These are phyloP conservation scores for Drosophila equinoxialis DNA, from an alignment of 1,140 invertebrate species.

Conservation along the genomic window DNA sequence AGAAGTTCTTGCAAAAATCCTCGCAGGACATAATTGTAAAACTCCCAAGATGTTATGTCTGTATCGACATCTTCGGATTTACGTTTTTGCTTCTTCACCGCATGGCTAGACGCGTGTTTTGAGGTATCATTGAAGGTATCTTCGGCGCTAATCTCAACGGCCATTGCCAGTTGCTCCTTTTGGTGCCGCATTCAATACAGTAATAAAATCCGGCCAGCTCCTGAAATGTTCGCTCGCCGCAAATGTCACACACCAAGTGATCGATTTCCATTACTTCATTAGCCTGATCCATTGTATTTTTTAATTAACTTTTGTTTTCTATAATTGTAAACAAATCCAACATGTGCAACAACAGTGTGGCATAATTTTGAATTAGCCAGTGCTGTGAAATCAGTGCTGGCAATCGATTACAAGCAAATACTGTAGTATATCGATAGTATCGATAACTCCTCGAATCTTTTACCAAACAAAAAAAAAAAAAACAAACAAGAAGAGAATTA, in stretches of 20 bases:
- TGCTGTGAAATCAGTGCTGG: too few relatives aligned
- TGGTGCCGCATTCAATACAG: slow-evolving; percentile 84
- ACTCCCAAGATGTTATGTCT: slow-evolving; percentile 84
- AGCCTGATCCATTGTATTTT: slow-evolving; percentile 47
- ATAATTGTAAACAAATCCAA: neutral
- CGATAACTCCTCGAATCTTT: too few relatives aligned
- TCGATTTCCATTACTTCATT: slow-evolving; percentile 46
- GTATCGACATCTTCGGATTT: slow-evolving; percentile 75
- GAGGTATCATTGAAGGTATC: slow-evolving; percentile 60
- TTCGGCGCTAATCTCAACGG: slow-evolving; percentile 68
- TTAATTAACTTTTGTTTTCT: neutral
- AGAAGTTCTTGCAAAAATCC: slow-evolving; percentile 86
- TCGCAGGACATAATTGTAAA: slow-evolving; percentile 87
- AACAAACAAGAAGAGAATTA: neutral
- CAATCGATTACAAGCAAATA: too few relatives aligned
- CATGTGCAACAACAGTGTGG: slow-evolving; percentile 1
- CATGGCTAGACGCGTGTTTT: slow-evolving; percentile 23
- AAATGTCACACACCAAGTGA: slow-evolving; percentile 75
- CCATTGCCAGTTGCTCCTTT: slow-evolving; percentile 67
- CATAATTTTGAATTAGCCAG: neutral
- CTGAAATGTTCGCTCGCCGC: slow-evolving; percentile 83
- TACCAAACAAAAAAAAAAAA: neutral
- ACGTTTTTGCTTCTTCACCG: slow-evolving; percentile 45
- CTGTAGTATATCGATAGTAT: too few relatives aligned
- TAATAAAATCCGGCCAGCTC: slow-evolving; percentile 85